Percentiles rank a stretch among this genome's conserved stretches.
Conservation (phyloP, 2,797 vertebrate species). For the Sebastes itinus region DNA sequence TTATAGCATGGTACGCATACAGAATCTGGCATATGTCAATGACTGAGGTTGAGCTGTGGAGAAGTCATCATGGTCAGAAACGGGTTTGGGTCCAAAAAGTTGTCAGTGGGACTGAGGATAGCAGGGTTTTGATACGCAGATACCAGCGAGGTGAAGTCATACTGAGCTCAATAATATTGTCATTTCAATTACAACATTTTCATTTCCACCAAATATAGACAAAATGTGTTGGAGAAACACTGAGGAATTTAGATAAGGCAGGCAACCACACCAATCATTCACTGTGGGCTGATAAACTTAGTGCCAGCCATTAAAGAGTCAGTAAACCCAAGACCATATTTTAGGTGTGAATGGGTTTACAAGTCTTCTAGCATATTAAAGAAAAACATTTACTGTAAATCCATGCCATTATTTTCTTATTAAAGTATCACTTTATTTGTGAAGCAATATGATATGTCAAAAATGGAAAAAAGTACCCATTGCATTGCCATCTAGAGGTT, state of each 20-base stretch:
- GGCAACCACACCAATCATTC: constrained; percentile 33
- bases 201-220: constrained; percentile 67
- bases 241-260: constrained; percentile 56
- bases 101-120: constrained; percentile 54
- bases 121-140: constrained; percentile 57
- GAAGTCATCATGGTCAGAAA: constrained; percentile 63
- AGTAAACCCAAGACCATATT: background rate
- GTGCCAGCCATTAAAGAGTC: constrained; percentile 32
- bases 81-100: constrained; percentile 49
- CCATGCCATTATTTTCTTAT: background rate
- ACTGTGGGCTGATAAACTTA: constrained; percentile 27
- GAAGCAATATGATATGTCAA: background rate
- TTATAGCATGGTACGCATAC: constrained; percentile 64
- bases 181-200: constrained; percentile 59
- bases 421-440: background rate
- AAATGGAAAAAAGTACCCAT: background rate
- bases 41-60: constrained; percentile 50
- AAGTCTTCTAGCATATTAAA: background rate
- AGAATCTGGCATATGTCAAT: constrained; percentile 63
- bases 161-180: constrained; percentile 47
- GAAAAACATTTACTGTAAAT: background rate
- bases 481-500: background rate
- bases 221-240: constrained; percentile 43
- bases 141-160: constrained; percentile 67
- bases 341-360: constrained; percentile 12